These are phyloP conservation scores for Boloria selene DNA, from an alignment of 2,888 invertebrate genomes.

Conservation along the genomic window DNA sequence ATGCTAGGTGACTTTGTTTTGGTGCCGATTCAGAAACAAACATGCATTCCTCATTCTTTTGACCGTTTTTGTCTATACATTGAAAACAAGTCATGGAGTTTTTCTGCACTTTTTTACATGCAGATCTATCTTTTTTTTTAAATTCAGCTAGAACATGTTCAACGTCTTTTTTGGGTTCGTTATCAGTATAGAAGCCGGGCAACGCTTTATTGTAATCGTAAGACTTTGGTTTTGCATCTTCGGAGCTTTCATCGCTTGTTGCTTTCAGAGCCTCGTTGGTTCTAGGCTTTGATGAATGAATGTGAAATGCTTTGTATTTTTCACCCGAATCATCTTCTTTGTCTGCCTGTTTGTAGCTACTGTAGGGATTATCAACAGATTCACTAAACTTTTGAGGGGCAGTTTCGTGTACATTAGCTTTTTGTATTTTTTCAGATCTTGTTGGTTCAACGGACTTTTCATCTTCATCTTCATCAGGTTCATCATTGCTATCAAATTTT, in stretches of 20 bases:
- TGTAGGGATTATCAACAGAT: constrained; percentile 54
- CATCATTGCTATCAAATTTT: constrained; percentile 83
- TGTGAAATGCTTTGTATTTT: constrained; percentile 72
- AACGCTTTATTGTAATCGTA: constrained; percentile 75
- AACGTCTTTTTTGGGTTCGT: constrained; percentile 84
- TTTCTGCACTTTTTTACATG: constrained; percentile 87
- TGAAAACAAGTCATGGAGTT: constrained; percentile 90
- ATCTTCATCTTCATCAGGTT: constrained; percentile 74
- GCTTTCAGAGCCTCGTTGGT: constrained; percentile 67
- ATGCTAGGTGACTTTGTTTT: constrained; percentile 84
- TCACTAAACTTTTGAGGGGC: constrained; percentile 55
- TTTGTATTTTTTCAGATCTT: constrained; percentile 63
- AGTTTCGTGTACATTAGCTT: constrained; percentile 54
- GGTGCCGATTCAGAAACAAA: constrained; percentile 87
- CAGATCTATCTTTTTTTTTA: constrained; percentile 86
- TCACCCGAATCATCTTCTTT: constrained; percentile 56
- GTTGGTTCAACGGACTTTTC: constrained; percentile 64
- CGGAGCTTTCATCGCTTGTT: constrained; percentile 59
- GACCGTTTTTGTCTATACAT: constrained; percentile 86
- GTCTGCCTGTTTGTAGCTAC: constrained; percentile 53
- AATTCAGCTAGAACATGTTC: constrained; percentile 88
- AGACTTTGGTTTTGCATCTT: constrained; percentile 64
- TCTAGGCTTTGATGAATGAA: constrained; percentile 64
- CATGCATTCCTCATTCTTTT: constrained; percentile 90
- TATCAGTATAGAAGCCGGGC: constrained; percentile 78